Percentiles rank a stretch among this genome's conserved stretches.
These are phyloP conservation scores for Calliphora vicina DNA, from an alignment of 1,140 invertebrate species.

Conservation along the genomic window DNA sequence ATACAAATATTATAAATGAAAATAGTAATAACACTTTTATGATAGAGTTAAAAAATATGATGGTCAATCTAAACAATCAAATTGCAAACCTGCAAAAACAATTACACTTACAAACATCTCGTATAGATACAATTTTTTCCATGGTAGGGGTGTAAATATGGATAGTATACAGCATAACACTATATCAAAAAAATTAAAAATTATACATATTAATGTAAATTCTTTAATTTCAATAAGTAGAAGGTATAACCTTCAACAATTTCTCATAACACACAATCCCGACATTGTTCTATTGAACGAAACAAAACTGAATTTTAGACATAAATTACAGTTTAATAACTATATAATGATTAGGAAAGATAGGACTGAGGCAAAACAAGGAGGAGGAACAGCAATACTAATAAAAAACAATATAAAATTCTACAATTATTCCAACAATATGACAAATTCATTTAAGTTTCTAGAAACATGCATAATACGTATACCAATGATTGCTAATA, in stretches of 20 bases:
- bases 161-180: not conserved
- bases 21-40: not conserved
- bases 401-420: conserved; percentile 20
- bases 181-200: not conserved
- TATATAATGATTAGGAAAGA: not conserved
- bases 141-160: not conserved
- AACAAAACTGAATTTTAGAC: not conserved
- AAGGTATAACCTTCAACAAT: no score
- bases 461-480: conserved; percentile 12
- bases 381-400: not conserved
- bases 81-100: not conserved
- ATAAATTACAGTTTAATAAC: not conserved
- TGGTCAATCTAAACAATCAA: no score
- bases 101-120: not conserved
- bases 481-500: conserved; percentile 6
- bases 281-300: not conserved
- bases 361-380: not conserved
- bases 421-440: not conserved
- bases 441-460: no score
- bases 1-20: not conserved
- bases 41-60: no score
- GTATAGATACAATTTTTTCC: not conserved
- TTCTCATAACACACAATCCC: not conserved
- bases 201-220: no score
- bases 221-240: no score